phyloP scores from a whole-genome alignment of 2,888 invertebrate species.

The Sialis lutaria region DNA sequence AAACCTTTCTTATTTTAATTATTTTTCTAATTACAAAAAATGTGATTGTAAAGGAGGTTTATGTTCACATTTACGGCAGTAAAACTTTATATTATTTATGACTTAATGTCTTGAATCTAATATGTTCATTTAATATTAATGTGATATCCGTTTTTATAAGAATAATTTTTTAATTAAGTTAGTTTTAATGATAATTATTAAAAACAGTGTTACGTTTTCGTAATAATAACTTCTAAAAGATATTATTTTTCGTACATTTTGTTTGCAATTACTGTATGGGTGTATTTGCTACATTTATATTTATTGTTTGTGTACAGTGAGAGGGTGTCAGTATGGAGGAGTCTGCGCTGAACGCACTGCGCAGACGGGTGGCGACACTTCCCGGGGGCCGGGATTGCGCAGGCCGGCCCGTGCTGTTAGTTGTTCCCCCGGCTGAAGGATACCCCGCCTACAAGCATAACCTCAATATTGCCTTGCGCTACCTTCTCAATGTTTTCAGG shows the following conservation, averaged over 20 bases:
- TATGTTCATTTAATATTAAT: too few relatives aligned
- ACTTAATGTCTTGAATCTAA: too few relatives aligned
- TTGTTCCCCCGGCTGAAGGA: slow-evolving; percentile 39
- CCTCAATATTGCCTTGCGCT: slow-evolving; percentile 27
- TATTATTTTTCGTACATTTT: too few relatives aligned
- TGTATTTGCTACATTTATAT: neutral
- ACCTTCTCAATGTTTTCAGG: slow-evolving; percentile 36
- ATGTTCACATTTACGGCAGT: too few relatives aligned
- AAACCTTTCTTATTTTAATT: too few relatives aligned
- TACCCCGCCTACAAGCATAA: slow-evolving; percentile 21
- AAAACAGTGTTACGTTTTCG: neutral
- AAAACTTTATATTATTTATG: too few relatives aligned
- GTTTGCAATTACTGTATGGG: neutral
- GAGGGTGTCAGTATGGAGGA: slow-evolving; percentile 29
- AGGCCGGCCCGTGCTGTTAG: slow-evolving; percentile 41
- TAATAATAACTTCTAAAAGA: neutral
- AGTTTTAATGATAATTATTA: neutral
- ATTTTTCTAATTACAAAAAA: too few relatives aligned
- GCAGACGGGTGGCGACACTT: slow-evolving; percentile 38
- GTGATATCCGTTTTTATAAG: too few relatives aligned
- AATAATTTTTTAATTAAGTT: too few relatives aligned
- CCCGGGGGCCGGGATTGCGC: slow-evolving; percentile 50
- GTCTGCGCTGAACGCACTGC: slow-evolving; percentile 36
- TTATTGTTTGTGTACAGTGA: neutral
- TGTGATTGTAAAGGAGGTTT: too few relatives aligned